Conservation (phyloP, 2,113 vertebrate genomes). For the Otolemur garnettii region DNA sequence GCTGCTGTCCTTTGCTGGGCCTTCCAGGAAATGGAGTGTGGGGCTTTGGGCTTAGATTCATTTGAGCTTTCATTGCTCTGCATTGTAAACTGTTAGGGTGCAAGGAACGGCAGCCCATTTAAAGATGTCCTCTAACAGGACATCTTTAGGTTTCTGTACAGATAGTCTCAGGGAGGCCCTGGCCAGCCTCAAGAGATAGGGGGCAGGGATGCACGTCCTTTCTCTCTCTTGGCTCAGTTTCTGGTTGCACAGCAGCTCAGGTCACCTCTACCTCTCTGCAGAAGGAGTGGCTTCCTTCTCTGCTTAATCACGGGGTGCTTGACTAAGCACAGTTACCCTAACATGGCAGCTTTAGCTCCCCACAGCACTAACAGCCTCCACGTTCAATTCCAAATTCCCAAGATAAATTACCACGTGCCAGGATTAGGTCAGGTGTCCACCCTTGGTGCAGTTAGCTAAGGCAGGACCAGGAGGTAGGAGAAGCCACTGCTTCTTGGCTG, state of each 20-base stretch:
- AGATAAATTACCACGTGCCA: neutral
- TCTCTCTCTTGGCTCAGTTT: slow-evolving; percentile 1
- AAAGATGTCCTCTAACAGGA: neutral
- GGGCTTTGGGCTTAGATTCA: neutral
- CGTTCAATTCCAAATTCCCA: neutral
- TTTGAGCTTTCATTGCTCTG: neutral
- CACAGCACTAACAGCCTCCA: neutral
- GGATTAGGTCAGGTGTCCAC: neutral
- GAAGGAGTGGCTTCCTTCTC: neutral
- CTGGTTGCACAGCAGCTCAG: neutral
- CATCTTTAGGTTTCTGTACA: neutral
- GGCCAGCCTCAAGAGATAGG: neutral
- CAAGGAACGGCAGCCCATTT: neutral
- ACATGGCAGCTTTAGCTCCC: neutral
- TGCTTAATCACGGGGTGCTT: neutral
- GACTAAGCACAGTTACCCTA: neutral
- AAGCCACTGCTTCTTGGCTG: neutral
- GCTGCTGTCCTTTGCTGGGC: neutral
- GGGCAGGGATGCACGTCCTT: no score
- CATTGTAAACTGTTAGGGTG: neutral
- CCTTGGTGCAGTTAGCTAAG: neutral
- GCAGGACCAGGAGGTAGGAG: neutral
- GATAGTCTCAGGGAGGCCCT: neutral
- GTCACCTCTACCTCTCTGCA: neutral
- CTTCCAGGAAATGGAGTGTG: neutral